phyloP scores from a whole-genome alignment of 2,113 vertebrate species.

The Eulemur rufifrons region DNA sequence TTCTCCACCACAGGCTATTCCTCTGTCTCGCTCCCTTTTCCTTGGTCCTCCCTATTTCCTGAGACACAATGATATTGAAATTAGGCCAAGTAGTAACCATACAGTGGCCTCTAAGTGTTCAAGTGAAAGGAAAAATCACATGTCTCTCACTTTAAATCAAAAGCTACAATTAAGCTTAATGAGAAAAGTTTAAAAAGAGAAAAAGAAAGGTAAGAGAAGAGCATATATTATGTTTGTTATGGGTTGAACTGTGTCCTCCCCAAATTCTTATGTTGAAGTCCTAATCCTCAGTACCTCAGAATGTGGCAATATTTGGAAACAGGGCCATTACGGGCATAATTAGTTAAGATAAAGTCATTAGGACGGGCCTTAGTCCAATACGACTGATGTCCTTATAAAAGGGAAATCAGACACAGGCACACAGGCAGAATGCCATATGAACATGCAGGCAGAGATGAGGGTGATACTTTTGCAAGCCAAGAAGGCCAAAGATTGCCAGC shows the following conservation, averaged over 20 bases:
- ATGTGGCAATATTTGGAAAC: background rate
- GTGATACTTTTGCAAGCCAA: background rate
- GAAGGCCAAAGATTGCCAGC: background rate
- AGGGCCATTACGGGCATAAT: background rate
- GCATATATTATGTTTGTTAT: background rate
- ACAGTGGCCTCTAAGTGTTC: background rate
- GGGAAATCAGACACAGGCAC: background rate
- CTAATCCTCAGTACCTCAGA: background rate
- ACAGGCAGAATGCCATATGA: background rate
- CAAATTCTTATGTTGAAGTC: background rate
- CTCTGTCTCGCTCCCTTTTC: background rate
- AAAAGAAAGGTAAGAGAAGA: background rate
- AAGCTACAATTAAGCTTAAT: background rate
- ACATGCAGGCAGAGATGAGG: background rate
- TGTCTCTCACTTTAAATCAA: background rate
- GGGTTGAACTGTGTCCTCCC: background rate
- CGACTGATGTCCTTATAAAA: background rate
- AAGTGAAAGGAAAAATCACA: background rate
- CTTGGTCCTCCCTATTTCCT: background rate
- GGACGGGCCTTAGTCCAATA: background rate
- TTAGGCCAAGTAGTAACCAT: background rate
- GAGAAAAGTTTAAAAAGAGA: background rate
- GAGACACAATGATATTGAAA: background rate
- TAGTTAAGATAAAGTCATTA: conserved; percentile 12
- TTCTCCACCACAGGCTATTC: background rate